Base-by-base conservation (phyloP, 2,888 invertebrate species). In the Napeogenes inachia region DNA sequence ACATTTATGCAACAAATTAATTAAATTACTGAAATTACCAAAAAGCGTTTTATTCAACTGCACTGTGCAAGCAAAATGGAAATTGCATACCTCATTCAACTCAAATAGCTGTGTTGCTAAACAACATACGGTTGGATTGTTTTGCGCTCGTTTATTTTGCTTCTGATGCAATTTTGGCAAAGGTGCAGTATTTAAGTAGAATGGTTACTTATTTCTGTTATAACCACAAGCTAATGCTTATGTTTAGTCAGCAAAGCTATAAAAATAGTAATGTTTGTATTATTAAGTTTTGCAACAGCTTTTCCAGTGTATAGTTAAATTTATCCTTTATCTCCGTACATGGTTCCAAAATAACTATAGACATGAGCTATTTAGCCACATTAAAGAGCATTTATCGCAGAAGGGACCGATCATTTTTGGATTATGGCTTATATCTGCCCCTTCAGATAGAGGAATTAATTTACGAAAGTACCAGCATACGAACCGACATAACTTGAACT, bases 371-470 rank as follows among this genome's bases (percentile, higher is more conserved):
- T 84, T 87, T 84, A 81, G 80, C 72, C 76, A 77, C 81, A 88
- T 89, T 88, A 87, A 88, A 88, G 74, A 82, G 75, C 82, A 80
- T 85, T 89, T 88, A 88, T 84, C 82, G 80, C 71, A 76, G 71
- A 77, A 81, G 85, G 84, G 83, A 83, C 75, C 84, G 82, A 90
- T 89, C 86, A 89, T 89, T 89, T 88, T 85, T 84, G 88, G 88
- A 89, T 89, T 89, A 89, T 84, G 78, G 76, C 87, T 89, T 87
- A 89, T 84, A 78, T 75, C 87, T 80, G 83, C 83, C 85, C 82
- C 79, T 75, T 67, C 74, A 81, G 81, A 87, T 84, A 86, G 79
- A 82, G 81, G 88, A 85, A 89, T 90, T 89, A 86, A 90, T 89
- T 89, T 84, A 77, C 75, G 76, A 77, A 79, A 83, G 79, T 77